Percentiles rank a stretch among this genome's conserved stretches.
Conservation (phyloP, 2,888 invertebrate genomes). For the Diloba caeruleocephala region DNA sequence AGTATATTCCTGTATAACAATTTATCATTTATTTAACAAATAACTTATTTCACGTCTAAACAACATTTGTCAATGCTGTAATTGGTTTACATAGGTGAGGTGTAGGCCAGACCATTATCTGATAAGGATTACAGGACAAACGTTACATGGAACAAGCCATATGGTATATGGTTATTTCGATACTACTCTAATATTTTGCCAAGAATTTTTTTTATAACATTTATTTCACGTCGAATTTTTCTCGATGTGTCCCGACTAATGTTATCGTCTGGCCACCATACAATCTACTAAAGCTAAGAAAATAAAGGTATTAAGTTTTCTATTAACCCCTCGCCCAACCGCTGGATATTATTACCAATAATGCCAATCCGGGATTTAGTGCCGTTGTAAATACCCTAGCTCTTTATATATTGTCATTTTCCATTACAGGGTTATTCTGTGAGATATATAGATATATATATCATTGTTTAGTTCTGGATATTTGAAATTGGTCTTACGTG, state of each 20-base stretch:
- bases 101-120: too few relatives aligned
- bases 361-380: conserved; percentile 58
- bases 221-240: too few relatives aligned
- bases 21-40: too few relatives aligned
- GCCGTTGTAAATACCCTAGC: conserved; percentile 32
- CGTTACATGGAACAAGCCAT: too few relatives aligned
- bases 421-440: conserved; percentile 27
- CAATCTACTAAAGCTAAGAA: conserved; percentile 56
- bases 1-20: too few relatives aligned
- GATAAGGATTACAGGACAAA: too few relatives aligned
- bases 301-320: conserved; percentile 71
- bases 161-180: too few relatives aligned
- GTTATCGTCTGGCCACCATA: conserved; percentile 47
- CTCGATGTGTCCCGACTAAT: background rate
- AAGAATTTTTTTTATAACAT: too few relatives aligned
- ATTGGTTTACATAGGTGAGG: too few relatives aligned
- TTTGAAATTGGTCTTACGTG: conserved; percentile 8
- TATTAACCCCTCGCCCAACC: conserved; percentile 58
- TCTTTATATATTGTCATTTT: conserved; percentile 43
- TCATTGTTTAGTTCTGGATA: conserved; percentile 14
- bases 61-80: too few relatives aligned
- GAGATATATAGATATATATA: conserved; percentile 12
- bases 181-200: too few relatives aligned
- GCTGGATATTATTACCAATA: conserved; percentile 62
- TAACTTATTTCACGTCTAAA: too few relatives aligned